Evolutionary conservation across 2,888 invertebrate genomes (phyloP).

Genomic region (Frankliniella intonsa): DNA sequence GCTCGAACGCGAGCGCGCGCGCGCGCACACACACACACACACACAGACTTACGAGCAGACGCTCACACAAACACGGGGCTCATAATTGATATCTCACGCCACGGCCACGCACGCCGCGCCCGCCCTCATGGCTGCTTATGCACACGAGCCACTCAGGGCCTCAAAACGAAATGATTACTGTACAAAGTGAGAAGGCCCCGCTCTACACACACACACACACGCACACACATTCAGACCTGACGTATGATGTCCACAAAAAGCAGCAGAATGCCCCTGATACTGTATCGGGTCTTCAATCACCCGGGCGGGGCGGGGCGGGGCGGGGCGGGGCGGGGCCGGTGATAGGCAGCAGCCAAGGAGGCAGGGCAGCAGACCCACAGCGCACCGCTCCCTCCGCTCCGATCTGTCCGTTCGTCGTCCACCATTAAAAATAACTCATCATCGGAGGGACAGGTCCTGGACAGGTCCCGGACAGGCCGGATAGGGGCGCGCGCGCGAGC

Average conservation of each 20-base stretch:
- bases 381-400: neutral
- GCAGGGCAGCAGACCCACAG: neutral
- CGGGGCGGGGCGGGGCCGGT: neutral
- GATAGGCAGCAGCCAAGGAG: neutral
- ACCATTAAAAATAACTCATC: constrained; percentile 22
- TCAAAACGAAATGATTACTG: neutral
- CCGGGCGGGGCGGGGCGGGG: neutral
- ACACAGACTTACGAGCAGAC: no score
- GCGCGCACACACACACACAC: no score
- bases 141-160: neutral
- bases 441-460: neutral
- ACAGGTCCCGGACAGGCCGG: neutral
- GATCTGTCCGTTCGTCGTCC: constrained; percentile 15
- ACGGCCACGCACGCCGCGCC: neutral
- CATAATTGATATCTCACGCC: neutral
- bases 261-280: neutral
- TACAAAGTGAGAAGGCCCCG: neutral
- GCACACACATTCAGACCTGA: neutral
- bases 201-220: neutral
- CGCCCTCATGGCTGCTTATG: neutral
- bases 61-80: no score
- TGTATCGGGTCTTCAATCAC: constrained; percentile 21
- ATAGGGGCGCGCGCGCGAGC: neutral
- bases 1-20: no score
- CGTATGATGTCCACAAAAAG: constrained; percentile 12